Evolutionary conservation across 2,888 invertebrate species (phyloP).

Genomic region (Acleris laterana): DNA sequence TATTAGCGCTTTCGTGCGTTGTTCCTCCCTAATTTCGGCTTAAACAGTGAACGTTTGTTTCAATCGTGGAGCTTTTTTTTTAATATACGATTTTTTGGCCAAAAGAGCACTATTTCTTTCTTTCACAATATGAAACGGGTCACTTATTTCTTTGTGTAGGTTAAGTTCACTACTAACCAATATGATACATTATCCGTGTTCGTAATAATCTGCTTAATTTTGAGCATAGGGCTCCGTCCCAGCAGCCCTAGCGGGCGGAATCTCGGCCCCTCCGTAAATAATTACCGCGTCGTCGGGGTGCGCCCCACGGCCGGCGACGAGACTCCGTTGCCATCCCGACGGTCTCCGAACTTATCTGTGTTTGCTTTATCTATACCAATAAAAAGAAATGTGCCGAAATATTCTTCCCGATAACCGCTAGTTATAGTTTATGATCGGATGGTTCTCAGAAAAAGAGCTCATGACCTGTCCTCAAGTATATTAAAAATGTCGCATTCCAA

Average conservation of each 20-base stretch:
- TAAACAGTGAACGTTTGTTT: not conserved
- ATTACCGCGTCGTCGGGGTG: constrained; percentile 58
- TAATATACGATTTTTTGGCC: too few species aligned
- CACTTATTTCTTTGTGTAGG: too few species aligned
- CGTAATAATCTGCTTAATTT: not conserved
- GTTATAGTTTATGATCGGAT: too few species aligned
- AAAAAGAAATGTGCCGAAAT: not conserved
- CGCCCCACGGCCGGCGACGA: constrained; percentile 63
- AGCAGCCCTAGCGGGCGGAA: constrained; percentile 52
- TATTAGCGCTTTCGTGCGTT: constrained; percentile 12
- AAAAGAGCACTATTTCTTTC: too few species aligned
- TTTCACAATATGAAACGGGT: too few species aligned
- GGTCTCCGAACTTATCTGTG: constrained; percentile 38
- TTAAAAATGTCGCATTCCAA: too few species aligned
- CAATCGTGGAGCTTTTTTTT: not conserved
- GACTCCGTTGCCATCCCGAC: constrained; percentile 45
- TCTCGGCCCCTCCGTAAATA: constrained; percentile 77
- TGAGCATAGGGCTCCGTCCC: constrained; percentile 40
- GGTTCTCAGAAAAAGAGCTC: too few species aligned
- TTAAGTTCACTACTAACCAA: too few species aligned
- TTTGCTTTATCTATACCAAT: constrained; percentile 28
- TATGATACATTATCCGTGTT: not conserved
- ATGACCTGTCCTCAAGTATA: too few species aligned
- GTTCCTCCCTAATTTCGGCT: constrained; percentile 14
- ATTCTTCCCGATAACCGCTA: too few species aligned